Evolutionary conservation across 2,113 vertebrate species (phyloP).

Genomic region (Phrynosoma blainvillii): DNA sequence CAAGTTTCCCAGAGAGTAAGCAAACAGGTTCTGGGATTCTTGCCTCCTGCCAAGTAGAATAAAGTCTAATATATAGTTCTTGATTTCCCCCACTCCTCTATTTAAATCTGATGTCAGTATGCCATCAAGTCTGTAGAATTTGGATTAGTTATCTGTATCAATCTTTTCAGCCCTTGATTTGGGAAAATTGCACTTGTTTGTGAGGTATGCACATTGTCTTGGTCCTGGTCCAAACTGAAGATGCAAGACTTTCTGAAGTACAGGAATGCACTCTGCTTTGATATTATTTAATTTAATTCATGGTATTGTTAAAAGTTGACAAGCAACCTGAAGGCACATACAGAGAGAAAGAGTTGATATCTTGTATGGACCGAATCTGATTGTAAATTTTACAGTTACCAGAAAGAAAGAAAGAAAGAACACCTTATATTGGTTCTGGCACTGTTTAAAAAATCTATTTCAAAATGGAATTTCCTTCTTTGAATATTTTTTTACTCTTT

Average conservation of each 20-base stretch:
- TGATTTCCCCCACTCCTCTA: background rate
- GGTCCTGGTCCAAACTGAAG: background rate
- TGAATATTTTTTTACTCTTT: background rate
- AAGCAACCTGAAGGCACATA: too few relatives aligned
- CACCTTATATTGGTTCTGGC: background rate
- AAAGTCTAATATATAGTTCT: background rate
- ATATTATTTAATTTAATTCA: background rate
- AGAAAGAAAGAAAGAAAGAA: background rate
- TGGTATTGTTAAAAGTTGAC: too few relatives aligned
- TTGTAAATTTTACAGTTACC: background rate
- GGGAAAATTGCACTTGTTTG: background rate
- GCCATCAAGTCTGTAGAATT: background rate
- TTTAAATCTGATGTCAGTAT: background rate
- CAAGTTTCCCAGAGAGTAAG: background rate
- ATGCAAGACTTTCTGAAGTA: background rate
- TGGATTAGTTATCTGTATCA: background rate
- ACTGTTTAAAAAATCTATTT: rapidly evolving
- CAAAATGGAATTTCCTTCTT: background rate
- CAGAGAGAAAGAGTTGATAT: background rate
- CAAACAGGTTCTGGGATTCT: background rate
- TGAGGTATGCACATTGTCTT: background rate
- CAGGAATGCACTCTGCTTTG: background rate
- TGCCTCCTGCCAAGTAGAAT: background rate
- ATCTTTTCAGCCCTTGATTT: background rate
- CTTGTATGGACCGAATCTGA: background rate